Base-by-base conservation (phyloP, 1,140 invertebrate genomes). In the Whitmania pigra region DNA sequence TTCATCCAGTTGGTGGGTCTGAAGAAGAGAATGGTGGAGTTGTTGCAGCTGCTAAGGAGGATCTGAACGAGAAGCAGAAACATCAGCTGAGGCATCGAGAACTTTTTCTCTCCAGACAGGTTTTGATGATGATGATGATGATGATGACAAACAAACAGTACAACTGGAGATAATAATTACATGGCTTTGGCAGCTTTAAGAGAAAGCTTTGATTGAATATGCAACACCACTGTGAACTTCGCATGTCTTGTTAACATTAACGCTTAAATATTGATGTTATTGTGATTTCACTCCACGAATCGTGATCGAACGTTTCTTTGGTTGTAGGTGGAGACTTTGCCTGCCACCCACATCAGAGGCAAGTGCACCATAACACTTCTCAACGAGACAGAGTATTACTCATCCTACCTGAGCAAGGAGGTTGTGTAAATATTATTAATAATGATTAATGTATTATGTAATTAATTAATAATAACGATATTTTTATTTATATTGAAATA, bases 291-390 rank as follows among this genome's bases (percentile, higher is more conserved):
- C 11, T 63, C 22, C 6, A 3, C 6, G 2, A 36, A 3, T 36
- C 6, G 31, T 36, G 31, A 36, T 36, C 31, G 6, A 36, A 17
- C 6, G 11, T 63, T 63, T 63, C 29, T 63, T 18, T 13, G 29
- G 22, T 22, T 13, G 22, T 13, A 63, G 57, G 70, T 71, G 31
- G 73, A 74, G 66, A 74, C 73, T 18, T 63, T 99, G 79, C 93
- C 95, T 55, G 95, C 95, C 68, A 99, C 94, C 71, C 92, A 96
- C 84, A 99, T 99, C 78, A 87, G 97, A 78, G 96, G 96, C 79
- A 99, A 99, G 86, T 99, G 96, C 86, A 90, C 90, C 74, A 96
- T 99, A 75, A 97, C 94, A 70, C 86, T 99, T 72, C 88, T 98
- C 80, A 98, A 97, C 85, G 95, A 98, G 86, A 97, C 94, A 67